Conservation (phyloP, 2,888 invertebrate species). For the Ochropacha duplaris region DNA sequence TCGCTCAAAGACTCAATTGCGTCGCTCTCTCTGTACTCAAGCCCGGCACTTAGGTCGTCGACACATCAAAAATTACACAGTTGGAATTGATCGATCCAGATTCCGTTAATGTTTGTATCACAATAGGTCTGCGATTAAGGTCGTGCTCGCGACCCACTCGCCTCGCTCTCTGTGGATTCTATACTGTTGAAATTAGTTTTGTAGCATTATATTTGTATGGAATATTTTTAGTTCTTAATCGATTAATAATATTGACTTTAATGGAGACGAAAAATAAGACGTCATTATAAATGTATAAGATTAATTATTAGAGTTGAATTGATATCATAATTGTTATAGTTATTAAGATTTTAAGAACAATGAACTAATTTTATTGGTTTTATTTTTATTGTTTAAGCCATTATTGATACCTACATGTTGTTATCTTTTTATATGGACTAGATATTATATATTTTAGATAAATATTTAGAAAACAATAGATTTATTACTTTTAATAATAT, state of each 20-base stretch:
- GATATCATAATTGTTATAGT: not conserved
- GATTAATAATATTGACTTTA: not conserved
- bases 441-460: too few relatives aligned
- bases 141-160: conserved; percentile 12
- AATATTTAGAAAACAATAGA: too few relatives aligned
- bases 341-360: not conserved
- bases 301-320: not conserved
- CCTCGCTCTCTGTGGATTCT: not conserved
- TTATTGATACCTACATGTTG: too few relatives aligned
- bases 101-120: conserved; percentile 65
- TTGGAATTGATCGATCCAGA: conserved; percentile 52
- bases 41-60: conserved; percentile 37
- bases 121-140: conserved; percentile 46
- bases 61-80: conserved; percentile 53
- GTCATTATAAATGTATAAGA: not conserved
- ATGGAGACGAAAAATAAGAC: not conserved
- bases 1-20: not conserved
- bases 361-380: not conserved
- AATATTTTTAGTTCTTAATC: not conserved
- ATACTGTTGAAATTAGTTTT: not conserved
- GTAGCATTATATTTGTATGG: not conserved
- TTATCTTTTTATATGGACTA: too few relatives aligned
- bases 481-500: too few relatives aligned
- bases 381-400: too few relatives aligned
- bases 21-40: not conserved